Evolutionary conservation across 2,113 vertebrate species (phyloP).

Genomic region (Paradoxurus hermaphroditus): DNA sequence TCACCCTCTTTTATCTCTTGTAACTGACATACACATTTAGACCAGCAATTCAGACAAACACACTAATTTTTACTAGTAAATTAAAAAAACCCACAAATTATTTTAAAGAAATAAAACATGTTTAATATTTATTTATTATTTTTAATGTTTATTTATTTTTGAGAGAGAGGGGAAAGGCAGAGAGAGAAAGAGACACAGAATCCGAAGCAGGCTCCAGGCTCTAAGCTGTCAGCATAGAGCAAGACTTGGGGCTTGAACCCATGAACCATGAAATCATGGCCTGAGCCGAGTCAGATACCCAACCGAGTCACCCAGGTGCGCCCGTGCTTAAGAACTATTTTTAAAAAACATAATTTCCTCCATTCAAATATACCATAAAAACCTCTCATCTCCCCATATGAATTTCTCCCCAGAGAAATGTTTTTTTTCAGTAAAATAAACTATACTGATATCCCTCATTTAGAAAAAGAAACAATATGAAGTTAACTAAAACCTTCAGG

Average conservation of each 20-base stretch:
- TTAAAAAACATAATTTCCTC: not conserved
- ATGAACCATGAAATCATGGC: no score
- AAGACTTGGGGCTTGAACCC: no score
- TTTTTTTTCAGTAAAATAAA: not conserved
- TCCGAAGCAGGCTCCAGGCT: no score
- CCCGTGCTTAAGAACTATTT: not conserved
- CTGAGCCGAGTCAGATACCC: no score
- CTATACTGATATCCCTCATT: not conserved
- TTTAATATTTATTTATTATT: not conserved
- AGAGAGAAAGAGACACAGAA: no score
- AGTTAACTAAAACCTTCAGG: not conserved
- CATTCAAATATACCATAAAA: conserved; percentile 15
- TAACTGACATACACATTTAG: conserved; percentile 3
- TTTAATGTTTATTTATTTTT: no score
- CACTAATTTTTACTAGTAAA: not conserved
- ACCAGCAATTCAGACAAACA: conserved; percentile 5
- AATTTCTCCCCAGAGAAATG: not conserved
- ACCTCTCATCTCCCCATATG: not conserved
- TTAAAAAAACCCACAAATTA: not conserved
- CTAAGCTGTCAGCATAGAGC: no score
- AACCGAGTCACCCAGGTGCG: no score
- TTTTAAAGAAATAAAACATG: not conserved
- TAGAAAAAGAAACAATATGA: not conserved
- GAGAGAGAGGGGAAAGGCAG: no score
- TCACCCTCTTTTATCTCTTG: not conserved